A percentile compares a stretch with the other conserved stretches of the same genome.
Conservation (phyloP, 2,797 vertebrate species). For the Catostomus latipinnis region DNA sequence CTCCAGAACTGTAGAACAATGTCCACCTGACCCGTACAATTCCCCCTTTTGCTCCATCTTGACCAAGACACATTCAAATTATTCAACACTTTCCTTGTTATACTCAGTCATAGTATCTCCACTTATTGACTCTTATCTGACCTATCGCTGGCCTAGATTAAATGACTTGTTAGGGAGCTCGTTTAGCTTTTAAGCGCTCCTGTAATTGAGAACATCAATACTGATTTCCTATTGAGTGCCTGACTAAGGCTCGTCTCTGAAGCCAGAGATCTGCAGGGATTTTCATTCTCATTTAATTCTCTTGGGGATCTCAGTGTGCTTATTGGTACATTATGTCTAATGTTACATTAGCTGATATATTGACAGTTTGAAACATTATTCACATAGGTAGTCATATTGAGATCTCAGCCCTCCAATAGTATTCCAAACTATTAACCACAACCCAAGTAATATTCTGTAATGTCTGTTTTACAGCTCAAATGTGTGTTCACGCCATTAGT, state of each 20-base stretch:
- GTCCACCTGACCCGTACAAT: too few species aligned
- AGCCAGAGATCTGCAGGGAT: neutral
- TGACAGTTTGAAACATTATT: neutral
- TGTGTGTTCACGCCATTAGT: too few species aligned
- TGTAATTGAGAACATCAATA: conserved; percentile 67
- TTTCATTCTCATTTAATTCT: conserved; percentile 18
- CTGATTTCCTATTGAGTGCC: conserved; percentile 64
- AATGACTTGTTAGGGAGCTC: conserved; percentile 41
- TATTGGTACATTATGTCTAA: conserved; percentile 12
- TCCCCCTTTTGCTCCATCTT: too few species aligned
- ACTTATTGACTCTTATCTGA: conserved; percentile 38
- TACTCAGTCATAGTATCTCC: conserved; percentile 3
- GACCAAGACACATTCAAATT: neutral
- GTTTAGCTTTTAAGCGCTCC: conserved; percentile 48
- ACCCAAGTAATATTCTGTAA: too few species aligned
- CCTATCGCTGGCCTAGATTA: conserved; percentile 29
- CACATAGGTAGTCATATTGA: neutral
- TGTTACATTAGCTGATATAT: conserved; percentile 21
- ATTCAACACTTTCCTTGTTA: neutral
- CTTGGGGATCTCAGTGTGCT: neutral
- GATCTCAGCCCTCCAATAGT: neutral
- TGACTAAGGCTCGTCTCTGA: conserved; percentile 9
- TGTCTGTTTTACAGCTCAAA: too few species aligned
- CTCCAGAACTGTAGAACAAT: neutral
- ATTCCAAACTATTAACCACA: neutral